Evolutionary conservation across 2,888 invertebrate genomes (phyloP).

Genomic region (Notodonta dromedarius): DNA sequence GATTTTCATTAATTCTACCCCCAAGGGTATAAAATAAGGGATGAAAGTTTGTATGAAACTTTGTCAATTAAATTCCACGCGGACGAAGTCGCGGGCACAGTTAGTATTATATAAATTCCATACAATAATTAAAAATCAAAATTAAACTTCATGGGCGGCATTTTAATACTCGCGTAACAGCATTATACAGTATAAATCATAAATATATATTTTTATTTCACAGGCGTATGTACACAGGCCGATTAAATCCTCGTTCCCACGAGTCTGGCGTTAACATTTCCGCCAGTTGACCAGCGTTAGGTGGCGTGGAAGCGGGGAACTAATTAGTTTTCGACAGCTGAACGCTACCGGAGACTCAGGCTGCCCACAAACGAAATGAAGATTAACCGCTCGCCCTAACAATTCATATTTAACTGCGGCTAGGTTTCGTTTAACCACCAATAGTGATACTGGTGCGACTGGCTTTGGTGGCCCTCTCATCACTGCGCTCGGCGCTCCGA

Average conservation of each 20-base stretch:
- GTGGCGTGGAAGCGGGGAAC: slow-evolving; percentile 9
- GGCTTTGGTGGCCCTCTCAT: slow-evolving; percentile 4
- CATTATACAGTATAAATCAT: too few species aligned
- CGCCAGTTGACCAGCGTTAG: not conserved
- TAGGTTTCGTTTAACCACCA: slow-evolving; percentile 25
- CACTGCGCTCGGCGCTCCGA: not conserved
- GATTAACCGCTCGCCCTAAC: slow-evolving; percentile 27
- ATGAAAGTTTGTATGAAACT: too few species aligned
- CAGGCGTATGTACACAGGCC: not conserved
- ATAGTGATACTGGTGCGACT: slow-evolving; percentile 8
- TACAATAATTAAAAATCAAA: too few species aligned
- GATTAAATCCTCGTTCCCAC: not conserved
- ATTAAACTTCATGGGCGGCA: not conserved
- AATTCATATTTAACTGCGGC: slow-evolving; percentile 36
- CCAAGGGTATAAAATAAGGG: too few species aligned
- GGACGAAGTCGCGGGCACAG: too few species aligned
- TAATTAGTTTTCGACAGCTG: slow-evolving; percentile 33
- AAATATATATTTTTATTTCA: too few species aligned
- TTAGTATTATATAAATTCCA: too few species aligned
- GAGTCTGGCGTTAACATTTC: not conserved
- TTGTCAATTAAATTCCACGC: too few species aligned
- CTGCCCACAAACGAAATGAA: slow-evolving; percentile 18
- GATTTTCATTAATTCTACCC: too few species aligned
- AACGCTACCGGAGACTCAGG: slow-evolving; percentile 18
- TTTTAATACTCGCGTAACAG: slow-evolving; percentile 20